Evolutionary conservation across 2,113 vertebrate species (phyloP), one percentile per base, ranked within the genome.

Genomic region (Siniperca knerii): DNA sequence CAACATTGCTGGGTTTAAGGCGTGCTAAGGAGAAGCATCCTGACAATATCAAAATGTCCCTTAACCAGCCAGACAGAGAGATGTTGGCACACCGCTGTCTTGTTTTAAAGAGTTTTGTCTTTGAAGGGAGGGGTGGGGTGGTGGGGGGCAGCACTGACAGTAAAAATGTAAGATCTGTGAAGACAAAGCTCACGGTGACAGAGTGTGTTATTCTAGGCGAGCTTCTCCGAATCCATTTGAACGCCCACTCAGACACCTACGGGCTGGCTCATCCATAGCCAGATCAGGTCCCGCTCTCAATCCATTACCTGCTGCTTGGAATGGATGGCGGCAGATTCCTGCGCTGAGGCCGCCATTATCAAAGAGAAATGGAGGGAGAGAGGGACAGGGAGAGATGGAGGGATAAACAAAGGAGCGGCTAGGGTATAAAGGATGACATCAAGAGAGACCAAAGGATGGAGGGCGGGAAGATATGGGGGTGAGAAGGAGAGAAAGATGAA

Each of bases 201-300:
- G 83, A 91, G 81, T 90, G 84, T 84, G 77, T 93, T 95, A 89
- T 93, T 94, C 89, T 48, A 89, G 81, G 82, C 83, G 44, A 87
- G 79, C 80, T 82, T 61, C 87, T 87, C 71, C 12, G 81, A 82
- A 92, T 93, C 90, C 84, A 91, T 92, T 94, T 89, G 79, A 90
- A 90, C 93, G 70, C 94, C 92, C 92, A 94, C 94, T 92, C 89
- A 81, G 83, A 93, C 93, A 75, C 92, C 93, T 81, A 93, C 91
- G 12, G 79, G 71, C 65, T 73, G 86, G 85, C 91, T 95, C 93
- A 92, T 94, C 90, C 87, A 89, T 67, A 92, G 88, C 90, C 86
- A 76, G 86, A 90, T 90, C 88, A 89, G 87, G 86, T 90, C 83
- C 86, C 18, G 72, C 37, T 42, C 87, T 87, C 84, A 82, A 93